These are phyloP conservation scores for Centropus bengalensis DNA, from an alignment of 2,113 vertebrate genomes.

Conservation along the genomic window DNA sequence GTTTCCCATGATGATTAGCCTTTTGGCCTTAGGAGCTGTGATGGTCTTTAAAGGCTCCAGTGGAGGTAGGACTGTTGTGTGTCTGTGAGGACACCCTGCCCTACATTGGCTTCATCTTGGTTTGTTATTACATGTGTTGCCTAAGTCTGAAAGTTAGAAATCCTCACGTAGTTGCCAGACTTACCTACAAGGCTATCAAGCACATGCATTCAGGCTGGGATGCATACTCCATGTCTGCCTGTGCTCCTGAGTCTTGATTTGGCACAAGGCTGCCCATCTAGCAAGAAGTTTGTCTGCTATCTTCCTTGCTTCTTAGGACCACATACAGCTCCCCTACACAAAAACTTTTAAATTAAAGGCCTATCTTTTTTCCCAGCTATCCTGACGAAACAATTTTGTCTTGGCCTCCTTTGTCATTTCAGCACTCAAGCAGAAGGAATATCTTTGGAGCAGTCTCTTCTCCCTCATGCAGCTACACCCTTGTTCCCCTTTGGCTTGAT, in stretches of 20 bases:
- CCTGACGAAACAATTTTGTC: not conserved
- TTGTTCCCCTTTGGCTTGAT: not conserved
- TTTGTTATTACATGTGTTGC: rapidly evolving
- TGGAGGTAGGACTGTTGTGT: not conserved
- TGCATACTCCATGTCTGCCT: not conserved
- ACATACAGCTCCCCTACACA: not conserved
- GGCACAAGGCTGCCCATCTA: not conserved
- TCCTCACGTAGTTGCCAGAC: not conserved
- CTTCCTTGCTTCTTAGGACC: not conserved
- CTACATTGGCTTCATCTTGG: not conserved
- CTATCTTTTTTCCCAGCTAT: not conserved
- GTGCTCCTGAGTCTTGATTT: not conserved
- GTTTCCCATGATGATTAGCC: not conserved
- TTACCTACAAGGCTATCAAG: not conserved
- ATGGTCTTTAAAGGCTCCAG: not conserved
- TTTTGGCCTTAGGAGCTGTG: not conserved
- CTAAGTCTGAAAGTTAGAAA: not conserved
- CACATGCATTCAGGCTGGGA: not conserved
- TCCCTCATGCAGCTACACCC: not conserved
- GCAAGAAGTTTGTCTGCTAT: not conserved
- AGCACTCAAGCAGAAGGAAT: not conserved
- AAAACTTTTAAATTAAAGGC: constrained; percentile 4
- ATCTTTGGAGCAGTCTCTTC: not conserved
- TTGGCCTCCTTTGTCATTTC: not conserved
- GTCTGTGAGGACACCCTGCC: rapidly evolving